Conservation (phyloP, 2,113 vertebrate genomes). For the Rhegmatorhina hoffmannsi region DNA sequence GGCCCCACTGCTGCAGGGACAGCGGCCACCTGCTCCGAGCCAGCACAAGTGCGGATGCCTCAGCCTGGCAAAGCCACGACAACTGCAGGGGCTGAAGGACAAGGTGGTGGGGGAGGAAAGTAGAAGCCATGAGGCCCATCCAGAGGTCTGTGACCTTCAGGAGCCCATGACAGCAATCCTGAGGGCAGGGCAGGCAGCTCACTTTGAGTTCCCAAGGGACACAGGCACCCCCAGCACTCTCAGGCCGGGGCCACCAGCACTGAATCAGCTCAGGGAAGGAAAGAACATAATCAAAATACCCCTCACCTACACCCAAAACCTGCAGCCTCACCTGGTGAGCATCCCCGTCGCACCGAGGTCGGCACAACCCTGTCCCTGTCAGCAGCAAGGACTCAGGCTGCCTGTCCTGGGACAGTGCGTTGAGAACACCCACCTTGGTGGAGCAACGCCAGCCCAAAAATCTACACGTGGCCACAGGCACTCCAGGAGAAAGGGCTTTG, state of each 20-base stretch:
- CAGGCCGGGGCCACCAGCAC: neutral
- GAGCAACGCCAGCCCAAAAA: neutral
- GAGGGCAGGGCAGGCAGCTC: neutral
- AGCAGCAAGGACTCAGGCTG: rapidly evolving
- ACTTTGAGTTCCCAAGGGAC: neutral
- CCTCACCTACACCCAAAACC: neutral
- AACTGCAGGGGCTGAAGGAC: slow-evolving; percentile 41
- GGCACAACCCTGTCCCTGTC: rapidly evolving
- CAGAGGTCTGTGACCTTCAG: slow-evolving; percentile 30
- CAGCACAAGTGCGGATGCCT: slow-evolving; percentile 17
- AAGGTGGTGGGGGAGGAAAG: neutral
- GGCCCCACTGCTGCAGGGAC: neutral
- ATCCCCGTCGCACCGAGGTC: rapidly evolving
- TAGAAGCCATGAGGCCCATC: neutral
- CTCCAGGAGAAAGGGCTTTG: neutral
- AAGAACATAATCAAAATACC: neutral
- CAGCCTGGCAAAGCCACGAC: neutral
- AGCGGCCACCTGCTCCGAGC: slow-evolving; percentile 19
- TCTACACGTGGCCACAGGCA: rapidly evolving
- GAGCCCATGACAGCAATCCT: neutral
- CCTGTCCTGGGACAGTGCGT: neutral
- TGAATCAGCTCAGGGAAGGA: rapidly evolving
- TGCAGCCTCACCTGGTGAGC: neutral
- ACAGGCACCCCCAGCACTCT: rapidly evolving
- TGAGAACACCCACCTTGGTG: neutral